Evolutionary conservation across 2,797 vertebrate genomes (phyloP).

Genomic region (Myiothlypis coronata): DNA sequence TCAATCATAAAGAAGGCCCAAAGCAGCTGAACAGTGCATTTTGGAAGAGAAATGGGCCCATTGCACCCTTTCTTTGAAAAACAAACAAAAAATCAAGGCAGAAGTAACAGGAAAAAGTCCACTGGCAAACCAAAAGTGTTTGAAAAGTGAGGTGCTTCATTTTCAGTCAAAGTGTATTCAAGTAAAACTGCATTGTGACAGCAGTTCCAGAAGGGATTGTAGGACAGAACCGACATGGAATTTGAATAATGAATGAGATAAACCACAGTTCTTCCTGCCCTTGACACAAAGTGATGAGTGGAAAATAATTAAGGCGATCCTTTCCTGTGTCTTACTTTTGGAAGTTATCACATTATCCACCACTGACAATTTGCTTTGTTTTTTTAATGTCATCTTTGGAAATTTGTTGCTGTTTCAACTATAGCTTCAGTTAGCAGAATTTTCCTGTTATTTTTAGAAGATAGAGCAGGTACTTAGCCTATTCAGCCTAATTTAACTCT

Average conservation of each 20-base stretch:
- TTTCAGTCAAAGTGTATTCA: background rate
- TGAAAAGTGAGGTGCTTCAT: background rate
- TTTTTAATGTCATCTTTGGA: background rate
- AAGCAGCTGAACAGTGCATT: background rate
- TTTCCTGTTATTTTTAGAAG: background rate
- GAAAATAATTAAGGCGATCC: background rate
- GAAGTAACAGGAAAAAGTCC: background rate
- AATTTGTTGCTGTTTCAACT: background rate
- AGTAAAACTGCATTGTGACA: background rate
- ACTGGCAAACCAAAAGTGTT: background rate
- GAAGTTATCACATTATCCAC: background rate
- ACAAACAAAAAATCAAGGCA: background rate
- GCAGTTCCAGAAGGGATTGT: background rate
- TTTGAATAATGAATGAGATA: background rate
- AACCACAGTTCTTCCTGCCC: background rate
- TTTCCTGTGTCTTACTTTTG: background rate
- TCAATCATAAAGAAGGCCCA: background rate
- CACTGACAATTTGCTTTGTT: background rate
- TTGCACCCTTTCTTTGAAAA: background rate
- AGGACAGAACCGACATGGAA: background rate
- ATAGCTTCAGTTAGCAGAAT: background rate
- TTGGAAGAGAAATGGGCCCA: background rate
- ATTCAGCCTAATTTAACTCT: background rate
- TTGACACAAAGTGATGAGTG: background rate
- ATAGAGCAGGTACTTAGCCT: background rate